Evolutionary conservation across 2,888 invertebrate genomes (phyloP), one percentile per base, ranked within the genome.

Genomic region (Sthenelais limicola): DNA sequence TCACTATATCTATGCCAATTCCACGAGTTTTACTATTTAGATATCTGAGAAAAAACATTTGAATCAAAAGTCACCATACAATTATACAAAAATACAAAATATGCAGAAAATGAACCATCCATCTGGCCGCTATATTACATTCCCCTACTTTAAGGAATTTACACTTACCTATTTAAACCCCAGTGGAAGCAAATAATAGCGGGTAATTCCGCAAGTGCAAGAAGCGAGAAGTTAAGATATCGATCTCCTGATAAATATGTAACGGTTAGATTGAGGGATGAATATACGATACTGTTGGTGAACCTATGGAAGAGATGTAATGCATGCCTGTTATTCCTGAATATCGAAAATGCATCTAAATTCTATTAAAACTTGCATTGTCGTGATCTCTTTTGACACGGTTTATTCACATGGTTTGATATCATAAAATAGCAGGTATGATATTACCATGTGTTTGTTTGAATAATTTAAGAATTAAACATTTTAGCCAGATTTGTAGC

Each of bases 141-240:
- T n/a, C n/a, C n/a, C n/a, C n/a, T n/a, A n/a, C n/a, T n/a, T n/a
- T n/a, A n/a, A n/a, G n/a, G n/a, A n/a, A n/a, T n/a, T n/a, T n/a
- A n/a, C n/a, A 28, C 62, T n/a, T 1, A 62, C 62, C 33, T 62
- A 28, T 62, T 62, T 3, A 62, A 28, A 9, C 38, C 35, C 1
- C 5, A 3, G 26, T 62, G 62, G 24, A 62, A 62, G 35, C 24
- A 15, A 38, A 62, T 38, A 4, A 62, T 28, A 38, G 62, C 62
- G 21, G 62, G 62, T 9, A 62, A 2, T 24, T 62, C 62, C 24
- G 62, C 62, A 24, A 62, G 21, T 26, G 38, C 43, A 15, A 62
- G 35, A 26, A 35, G 18, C 38, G 43, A 35, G 62, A 62, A 62
- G 62, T 62, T 62, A 4, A 62, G 62, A 43, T 62, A 62, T 21